Evolutionary conservation across 2,113 vertebrate species (phyloP), one percentile per base, ranked within the genome.

Genomic region (Rhea pennata): DNA sequence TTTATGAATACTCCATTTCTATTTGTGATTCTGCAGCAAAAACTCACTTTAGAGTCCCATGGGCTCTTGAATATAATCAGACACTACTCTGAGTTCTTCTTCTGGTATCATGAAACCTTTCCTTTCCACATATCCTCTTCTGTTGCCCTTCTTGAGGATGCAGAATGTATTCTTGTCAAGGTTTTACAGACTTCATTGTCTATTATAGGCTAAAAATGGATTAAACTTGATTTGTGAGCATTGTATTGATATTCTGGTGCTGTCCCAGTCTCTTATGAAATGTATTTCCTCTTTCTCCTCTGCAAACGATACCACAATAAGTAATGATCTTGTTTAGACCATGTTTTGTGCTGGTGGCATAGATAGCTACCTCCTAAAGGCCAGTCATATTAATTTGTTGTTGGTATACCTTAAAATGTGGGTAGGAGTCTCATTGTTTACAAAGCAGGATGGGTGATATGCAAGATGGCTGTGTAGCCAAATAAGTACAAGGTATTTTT

Each of bases 161-260:
- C 75, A 84, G 93, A 66, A 87, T 31, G 65, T 64, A 79, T 97
- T 92, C 87, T 96, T 94, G 93, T 86, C 95, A 96, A 95, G 90
- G 64, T 84, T 87, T 80, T 82, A 65, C 62, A 91, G 87, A 76
- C 53, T 95, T 50, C 21, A 20, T 88, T 83, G 83, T 92, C 95
- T 95, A 93, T 96, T 88, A 81, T 89, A 91, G 93, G 69, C 86
- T 97, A 93, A 92, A 88, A 96, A 88, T 53, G 46, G 66, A 94
- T 94, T 94, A 65, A 95, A 86, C 36, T n/a, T 91, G 79, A 51
- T 91, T 81, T 92, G 87, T 81, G 81, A 96, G 56, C 54, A 48
- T 36, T 74, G 36, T 22, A 65, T 85, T 97, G 94, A 90, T 94
- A 97, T 96, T 97, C 92, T 53, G 40, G 27, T 92, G 56, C 50